Evolutionary conservation across 2,797 vertebrate species (phyloP), one percentile per base, ranked within the genome.

Genomic region (Chloroceryle amazona): DNA sequence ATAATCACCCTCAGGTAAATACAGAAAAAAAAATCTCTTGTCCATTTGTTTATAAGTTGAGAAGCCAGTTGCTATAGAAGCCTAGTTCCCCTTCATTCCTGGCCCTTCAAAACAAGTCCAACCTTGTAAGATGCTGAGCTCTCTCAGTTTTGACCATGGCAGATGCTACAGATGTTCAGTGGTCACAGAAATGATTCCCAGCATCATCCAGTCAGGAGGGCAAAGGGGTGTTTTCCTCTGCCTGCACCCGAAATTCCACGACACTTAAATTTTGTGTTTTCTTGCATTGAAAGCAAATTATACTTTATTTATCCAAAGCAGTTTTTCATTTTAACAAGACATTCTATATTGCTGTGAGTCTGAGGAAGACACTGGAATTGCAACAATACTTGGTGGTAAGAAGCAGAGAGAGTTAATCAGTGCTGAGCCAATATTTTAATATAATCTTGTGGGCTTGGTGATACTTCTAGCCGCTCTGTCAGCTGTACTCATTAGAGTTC

Each of bases 391-490:
- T 52, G 44, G 55, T 82, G 74, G 60, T 65, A 68, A 82, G 74
- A 89, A 93, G 42, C 42, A 81, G 62, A 57, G 67, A 58, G 74
- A 92, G 74, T 90, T 92, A 89, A 96, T 92, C 86, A 82, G 81
- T 35, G 47, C 70, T 49, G 60, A 94, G 67, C 78, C 94, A 87
- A 81, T 95, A 96, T 86, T 92, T 86, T 52, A 1, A 79, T 90
- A 73, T 37, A 58, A 81, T 26, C 72, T 62, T 42, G 65, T 9
- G 33, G 57, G 68, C 72, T 83, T 35, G 14, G 21, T 81, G 82
- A 33, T 97, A 90, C 88, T 92, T 95, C 94, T 90, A 96, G 93
- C 35, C 28, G 25, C 35, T 81, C 88, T 92, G 71, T 83, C 83
- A 89, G 78, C 51, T 46, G 62, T 31, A 31, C 18, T 83, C 75